Evolutionary conservation across 2,797 vertebrate species (phyloP).

Genomic region (Valencia hispanica): DNA sequence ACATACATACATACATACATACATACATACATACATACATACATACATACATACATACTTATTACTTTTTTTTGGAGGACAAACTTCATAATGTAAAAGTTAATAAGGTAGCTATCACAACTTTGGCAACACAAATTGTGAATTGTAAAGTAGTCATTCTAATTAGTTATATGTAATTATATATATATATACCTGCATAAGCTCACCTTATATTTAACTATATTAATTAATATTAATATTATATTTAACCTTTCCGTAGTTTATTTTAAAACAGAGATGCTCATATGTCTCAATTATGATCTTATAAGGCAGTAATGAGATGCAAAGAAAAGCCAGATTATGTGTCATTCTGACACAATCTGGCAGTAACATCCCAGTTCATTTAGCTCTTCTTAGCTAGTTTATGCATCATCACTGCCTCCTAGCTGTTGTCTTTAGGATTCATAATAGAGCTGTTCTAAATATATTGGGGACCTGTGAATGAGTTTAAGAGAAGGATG

Average conservation of each 20-base stretch:
- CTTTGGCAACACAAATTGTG: not conserved
- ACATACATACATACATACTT: too few relatives aligned
- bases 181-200: not conserved
- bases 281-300: not conserved
- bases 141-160: not conserved
- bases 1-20: too few relatives aligned
- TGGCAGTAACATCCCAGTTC: constrained; percentile 50
- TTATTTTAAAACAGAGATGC: not conserved
- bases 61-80: too few relatives aligned
- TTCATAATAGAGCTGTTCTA: constrained; percentile 58
- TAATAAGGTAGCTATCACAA: too few relatives aligned
- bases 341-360: constrained; percentile 34
- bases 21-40: too few relatives aligned
- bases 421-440: constrained; percentile 57
- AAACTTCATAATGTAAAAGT: too few relatives aligned
- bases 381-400: constrained; percentile 41
- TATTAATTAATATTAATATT: too few relatives aligned
- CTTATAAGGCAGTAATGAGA: not conserved
- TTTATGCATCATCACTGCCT: constrained; percentile 31
- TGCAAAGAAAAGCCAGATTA: constrained; percentile 14
- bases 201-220: not conserved
- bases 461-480: constrained; percentile 57
- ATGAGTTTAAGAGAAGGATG: constrained; percentile 64
- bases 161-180: not conserved
- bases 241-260: not conserved